Conservation (phyloP, 2,113 vertebrate species). For the Brienomyrus longianalis region DNA sequence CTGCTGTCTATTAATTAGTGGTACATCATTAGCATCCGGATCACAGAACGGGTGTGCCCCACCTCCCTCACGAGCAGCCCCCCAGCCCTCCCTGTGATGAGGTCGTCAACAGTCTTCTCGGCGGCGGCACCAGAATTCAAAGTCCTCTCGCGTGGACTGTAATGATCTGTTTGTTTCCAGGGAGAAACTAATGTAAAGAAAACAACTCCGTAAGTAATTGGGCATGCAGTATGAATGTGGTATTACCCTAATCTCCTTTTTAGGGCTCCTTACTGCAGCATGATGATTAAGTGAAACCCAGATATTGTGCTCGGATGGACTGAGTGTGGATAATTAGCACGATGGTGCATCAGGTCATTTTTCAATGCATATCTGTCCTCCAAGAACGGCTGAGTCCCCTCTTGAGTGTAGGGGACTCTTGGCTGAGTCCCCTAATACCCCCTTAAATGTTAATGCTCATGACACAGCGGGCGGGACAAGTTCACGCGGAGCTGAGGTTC, state of each 20-base stretch:
- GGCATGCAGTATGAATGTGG: neutral
- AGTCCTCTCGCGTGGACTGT: too few relatives aligned
- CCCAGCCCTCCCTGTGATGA: neutral
- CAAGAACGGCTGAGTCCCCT: neutral
- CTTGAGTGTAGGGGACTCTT: too few relatives aligned
- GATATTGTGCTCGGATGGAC: neutral
- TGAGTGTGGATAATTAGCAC: neutral
- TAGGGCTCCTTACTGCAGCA: neutral
- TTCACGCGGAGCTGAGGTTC: neutral
- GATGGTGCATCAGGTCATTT: neutral
- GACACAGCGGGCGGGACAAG: neutral
- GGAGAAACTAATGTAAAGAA: neutral
- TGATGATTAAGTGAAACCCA: neutral
- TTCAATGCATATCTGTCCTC: neutral
- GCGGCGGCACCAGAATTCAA: neutral
- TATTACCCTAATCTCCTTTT: neutral
- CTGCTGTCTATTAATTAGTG: constrained; percentile 54
- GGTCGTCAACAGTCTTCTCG: neutral
- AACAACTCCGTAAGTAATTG: neutral
- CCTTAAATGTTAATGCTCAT: neutral
- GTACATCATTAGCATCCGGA: constrained; percentile 35
- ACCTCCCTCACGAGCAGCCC: neutral
- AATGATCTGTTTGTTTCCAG: neutral
- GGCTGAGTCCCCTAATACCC: neutral
- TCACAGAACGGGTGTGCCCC: constrained; percentile 35